These are phyloP conservation scores for Itoplectis maculator DNA, from an alignment of 2,888 invertebrate genomes.

Conservation along the genomic window DNA sequence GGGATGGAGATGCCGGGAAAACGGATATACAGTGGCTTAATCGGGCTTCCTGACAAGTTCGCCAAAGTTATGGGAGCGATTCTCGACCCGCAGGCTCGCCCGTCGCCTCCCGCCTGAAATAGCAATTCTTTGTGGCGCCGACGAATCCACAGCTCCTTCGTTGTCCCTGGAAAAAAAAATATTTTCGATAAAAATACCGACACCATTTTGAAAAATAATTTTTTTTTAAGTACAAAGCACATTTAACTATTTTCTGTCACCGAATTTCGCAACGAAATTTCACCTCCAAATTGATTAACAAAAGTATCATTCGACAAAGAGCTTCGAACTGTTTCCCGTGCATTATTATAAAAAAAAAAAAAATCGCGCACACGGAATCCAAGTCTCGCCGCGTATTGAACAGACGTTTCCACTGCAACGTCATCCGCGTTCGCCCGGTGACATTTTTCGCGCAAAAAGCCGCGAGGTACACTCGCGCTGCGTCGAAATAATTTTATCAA, in stretches of 20 bases:
- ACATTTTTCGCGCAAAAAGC: background rate
- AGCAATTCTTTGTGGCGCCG: constrained; percentile 49
- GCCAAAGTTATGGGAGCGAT: constrained; percentile 68
- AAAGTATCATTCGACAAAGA: background rate
- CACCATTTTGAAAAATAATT: no score
- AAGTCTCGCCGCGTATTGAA: background rate
- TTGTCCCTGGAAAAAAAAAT: constrained; percentile 9
- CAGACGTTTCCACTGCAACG: background rate
- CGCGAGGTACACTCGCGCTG: background rate
- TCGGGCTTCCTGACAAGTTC: constrained; percentile 72
- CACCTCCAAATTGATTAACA: background rate
- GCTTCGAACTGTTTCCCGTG: background rate
- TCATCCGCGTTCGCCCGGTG: background rate
- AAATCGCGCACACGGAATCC: background rate
- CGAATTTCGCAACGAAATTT: no score
- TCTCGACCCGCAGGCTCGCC: constrained; percentile 55
- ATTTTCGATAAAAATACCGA: no score
- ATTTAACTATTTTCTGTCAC: no score
- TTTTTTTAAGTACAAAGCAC: no score
- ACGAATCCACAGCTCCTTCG: constrained; percentile 36
- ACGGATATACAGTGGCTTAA: constrained; percentile 72
- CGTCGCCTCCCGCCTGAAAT: constrained; percentile 43
- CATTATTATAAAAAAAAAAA: no score
- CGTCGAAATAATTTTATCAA: background rate
- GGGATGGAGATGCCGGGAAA: constrained; percentile 64